phyloP scores from a whole-genome alignment of 92 coral and sea anemone species.

The Hydrozoanthus gracilis region DNA sequence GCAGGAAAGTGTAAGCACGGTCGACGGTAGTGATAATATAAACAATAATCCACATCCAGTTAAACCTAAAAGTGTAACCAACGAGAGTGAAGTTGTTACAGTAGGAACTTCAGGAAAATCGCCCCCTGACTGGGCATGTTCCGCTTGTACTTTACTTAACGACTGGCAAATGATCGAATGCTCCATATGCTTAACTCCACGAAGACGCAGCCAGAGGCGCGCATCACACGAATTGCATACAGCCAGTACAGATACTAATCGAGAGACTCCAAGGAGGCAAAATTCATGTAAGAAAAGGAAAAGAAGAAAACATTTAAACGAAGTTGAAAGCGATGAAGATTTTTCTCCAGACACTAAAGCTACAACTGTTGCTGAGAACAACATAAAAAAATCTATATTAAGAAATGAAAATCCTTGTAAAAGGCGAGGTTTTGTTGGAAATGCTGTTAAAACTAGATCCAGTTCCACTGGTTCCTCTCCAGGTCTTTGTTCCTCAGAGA shows the following conservation, averaged over 20 bases:
- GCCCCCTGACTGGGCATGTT: constrained; percentile 71
- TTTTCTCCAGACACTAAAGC: background rate
- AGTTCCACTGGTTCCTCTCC: background rate
- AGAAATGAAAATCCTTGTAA: background rate
- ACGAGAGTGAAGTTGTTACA: background rate
- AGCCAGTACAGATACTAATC: background rate
- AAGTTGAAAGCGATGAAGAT: background rate
- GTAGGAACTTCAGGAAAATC: background rate
- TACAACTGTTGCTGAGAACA: background rate
- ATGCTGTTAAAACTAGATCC: background rate
- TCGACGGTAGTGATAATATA: background rate
- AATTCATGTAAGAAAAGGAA: constrained; percentile 4
- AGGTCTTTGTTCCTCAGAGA: background rate
- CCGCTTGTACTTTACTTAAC: constrained; percentile 75
- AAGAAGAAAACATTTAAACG: background rate
- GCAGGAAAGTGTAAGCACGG: background rate
- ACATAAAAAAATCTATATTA: background rate
- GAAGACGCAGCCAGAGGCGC: constrained; percentile 77
- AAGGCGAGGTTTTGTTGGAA: background rate
- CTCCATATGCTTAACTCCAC: constrained; percentile 79
- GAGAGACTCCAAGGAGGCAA: background rate
- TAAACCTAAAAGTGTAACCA: background rate
- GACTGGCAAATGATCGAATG: constrained; percentile 82
- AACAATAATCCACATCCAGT: background rate
- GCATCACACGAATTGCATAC: constrained; percentile 32